Base-by-base conservation (phyloP, 2,888 invertebrate species). In the Candidula unifasciata region DNA sequence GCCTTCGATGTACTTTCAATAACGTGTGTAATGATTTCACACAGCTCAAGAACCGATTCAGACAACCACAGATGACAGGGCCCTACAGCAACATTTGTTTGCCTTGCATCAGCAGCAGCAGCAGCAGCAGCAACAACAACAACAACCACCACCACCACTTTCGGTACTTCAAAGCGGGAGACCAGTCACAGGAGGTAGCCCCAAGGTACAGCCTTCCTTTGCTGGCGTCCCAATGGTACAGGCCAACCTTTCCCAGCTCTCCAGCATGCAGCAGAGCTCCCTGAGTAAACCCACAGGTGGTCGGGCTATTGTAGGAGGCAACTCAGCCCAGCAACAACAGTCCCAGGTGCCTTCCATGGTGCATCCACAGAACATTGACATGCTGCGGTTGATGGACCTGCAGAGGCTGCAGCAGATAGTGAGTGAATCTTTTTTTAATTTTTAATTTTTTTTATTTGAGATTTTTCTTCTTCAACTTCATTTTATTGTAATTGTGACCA, bases 291-390 rank as follows among this genome's bases (percentile, higher is more conserved):
- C 60, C 21, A 57, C 24, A 8, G 18, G 78, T 37, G 83, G 83
- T 27, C 52, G 83, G 60, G 83, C 83, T 24, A 83, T 83, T 18
- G 83, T 83, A 13, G 83, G 83, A 21, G 73, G 68, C 64, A 83
- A 60, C 27, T 79, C 79, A 10, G 8, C 27, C 10, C 83, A 83
- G 57, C 76, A 76, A 16, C 76, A 76, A 16, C 83, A 83, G 74
- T 24, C 78, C 21, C 78, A 78, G n/a, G 35, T 35, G 21, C 78
- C 52, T 21, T 16, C 52, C 6, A 33, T 33, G 8, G 24, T 35
- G 5, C 27, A 64, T 3, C 60, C 69, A 13, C 69, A 57, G 30
- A 83, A 44, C 69, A 44, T 80, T 66, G 84, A 84, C 35, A 57
- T 84, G 66, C 24, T 80, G 76, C 74, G 80, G 0, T 33, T 80